Conservation (phyloP, 35 echinoderm and acorn worm species). For the Ptychodera flava region DNA sequence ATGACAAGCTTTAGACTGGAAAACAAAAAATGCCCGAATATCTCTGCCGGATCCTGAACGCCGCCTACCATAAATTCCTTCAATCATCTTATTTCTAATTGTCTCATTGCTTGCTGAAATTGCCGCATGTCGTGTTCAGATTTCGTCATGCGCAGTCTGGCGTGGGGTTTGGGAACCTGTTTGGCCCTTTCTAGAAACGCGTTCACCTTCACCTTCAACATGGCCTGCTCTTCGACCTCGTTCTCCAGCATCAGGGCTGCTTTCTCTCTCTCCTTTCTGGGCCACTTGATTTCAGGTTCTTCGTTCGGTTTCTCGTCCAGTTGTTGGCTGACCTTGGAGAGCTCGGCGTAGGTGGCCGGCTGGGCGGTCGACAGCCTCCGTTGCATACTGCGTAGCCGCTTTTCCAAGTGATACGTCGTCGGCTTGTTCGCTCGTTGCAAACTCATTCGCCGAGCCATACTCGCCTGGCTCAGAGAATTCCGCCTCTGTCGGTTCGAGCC, state of each 20-base stretch:
- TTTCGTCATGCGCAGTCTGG: background rate
- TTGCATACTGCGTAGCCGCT: background rate
- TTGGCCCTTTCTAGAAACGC: background rate
- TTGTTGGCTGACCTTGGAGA: background rate
- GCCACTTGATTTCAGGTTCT: background rate
- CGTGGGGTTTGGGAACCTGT: background rate
- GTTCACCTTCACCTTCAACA: background rate
- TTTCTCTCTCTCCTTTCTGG: background rate
- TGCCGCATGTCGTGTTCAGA: background rate
- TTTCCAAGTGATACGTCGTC: background rate
- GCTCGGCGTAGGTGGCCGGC: background rate
- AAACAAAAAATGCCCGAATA: too few species aligned
- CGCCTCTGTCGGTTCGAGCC: background rate
- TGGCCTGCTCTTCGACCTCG: background rate
- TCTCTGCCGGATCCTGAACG: too few species aligned
- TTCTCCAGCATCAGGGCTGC: background rate
- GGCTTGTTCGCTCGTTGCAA: background rate
- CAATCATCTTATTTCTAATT: background rate
- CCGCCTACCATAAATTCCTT: too few species aligned
- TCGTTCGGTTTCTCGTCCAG: background rate
- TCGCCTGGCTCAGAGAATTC: background rate
- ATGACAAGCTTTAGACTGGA: too few species aligned
- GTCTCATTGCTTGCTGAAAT: background rate
- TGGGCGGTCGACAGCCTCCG: background rate
- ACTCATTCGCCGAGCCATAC: background rate